Evolutionary conservation across 2,797 vertebrate species (phyloP).

Genomic region (Alfaro cultratus): DNA sequence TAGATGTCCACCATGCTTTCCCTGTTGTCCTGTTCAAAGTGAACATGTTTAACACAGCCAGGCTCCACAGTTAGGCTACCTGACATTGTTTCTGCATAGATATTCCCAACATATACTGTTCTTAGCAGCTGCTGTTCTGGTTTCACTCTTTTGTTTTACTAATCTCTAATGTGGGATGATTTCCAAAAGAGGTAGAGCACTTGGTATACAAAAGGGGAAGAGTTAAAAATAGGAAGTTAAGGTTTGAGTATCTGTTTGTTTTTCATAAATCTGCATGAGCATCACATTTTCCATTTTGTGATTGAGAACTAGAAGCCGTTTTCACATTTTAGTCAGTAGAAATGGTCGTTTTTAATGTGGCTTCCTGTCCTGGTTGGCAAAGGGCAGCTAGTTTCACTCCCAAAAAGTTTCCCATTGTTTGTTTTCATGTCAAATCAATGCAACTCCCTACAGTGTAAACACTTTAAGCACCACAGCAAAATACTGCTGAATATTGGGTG

Average conservation of each 20-base stretch:
- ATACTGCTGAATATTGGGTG: not conserved
- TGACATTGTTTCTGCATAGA: conserved; percentile 16
- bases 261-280: not conserved
- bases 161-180: not conserved
- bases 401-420: not conserved
- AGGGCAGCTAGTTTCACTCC: not conserved
- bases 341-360: not conserved
- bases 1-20: conserved; percentile 62
- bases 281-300: not conserved
- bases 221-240: conserved; percentile 39
- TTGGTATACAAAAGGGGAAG: conserved; percentile 34
- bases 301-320: not conserved
- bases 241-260: conserved; percentile 14
- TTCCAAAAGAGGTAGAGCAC: conserved; percentile 11
- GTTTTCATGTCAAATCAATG: not conserved
- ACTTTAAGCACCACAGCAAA: not conserved
- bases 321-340: not conserved
- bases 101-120: not conserved
- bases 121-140: not conserved
- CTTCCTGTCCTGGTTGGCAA: not conserved
- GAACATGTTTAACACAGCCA: conserved; percentile 7
- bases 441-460: not conserved
- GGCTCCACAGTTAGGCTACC: conserved; percentile 6
- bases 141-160: not conserved
- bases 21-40: conserved; percentile 15